Conservation (phyloP, 1,140 invertebrate genomes). For the Dendroctonus valens region DNA sequence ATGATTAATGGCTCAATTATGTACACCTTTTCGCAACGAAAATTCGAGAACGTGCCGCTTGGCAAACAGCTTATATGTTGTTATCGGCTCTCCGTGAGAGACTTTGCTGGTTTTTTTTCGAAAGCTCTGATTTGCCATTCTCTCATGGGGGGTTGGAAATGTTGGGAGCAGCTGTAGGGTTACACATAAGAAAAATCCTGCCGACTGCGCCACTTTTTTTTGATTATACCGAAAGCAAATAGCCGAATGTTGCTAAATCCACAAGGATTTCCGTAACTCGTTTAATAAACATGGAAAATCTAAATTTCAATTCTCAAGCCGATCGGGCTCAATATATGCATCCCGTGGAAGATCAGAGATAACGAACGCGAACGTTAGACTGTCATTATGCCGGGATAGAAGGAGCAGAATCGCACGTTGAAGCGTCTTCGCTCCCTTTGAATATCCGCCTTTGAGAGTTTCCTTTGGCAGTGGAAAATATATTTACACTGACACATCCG, state of each 20-base stretch:
- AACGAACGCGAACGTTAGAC: constrained; percentile 22
- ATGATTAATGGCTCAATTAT: constrained; percentile 31
- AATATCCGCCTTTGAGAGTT: constrained; percentile 28
- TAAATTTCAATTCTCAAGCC: constrained; percentile 3
- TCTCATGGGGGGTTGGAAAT: too few species aligned
- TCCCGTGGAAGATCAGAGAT: constrained; percentile 14
- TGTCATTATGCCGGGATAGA: constrained; percentile 22
- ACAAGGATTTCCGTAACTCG: not conserved
- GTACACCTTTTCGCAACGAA: constrained; percentile 12
- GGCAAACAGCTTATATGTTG: too few species aligned
- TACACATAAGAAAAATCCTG: too few species aligned
- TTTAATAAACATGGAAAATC: constrained; percentile 6
- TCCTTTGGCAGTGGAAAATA: constrained; percentile 25
- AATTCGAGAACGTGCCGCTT: constrained; percentile 8
- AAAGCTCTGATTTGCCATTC: too few species aligned
- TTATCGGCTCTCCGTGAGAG: too few species aligned
- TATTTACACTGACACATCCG: constrained; percentile 29
- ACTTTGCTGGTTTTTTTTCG: too few species aligned
- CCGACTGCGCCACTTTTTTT: too few species aligned
- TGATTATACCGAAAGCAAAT: not conserved
- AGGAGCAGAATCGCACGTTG: constrained; percentile 11
- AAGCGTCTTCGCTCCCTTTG: constrained; percentile 20
- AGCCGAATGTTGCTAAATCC: not conserved
- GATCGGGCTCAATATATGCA: constrained; percentile 13
- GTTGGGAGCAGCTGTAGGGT: too few species aligned